These are phyloP conservation scores for Acanthococcus lagerstroemiae DNA, from an alignment of 2,888 invertebrate genomes.

Conservation along the genomic window DNA sequence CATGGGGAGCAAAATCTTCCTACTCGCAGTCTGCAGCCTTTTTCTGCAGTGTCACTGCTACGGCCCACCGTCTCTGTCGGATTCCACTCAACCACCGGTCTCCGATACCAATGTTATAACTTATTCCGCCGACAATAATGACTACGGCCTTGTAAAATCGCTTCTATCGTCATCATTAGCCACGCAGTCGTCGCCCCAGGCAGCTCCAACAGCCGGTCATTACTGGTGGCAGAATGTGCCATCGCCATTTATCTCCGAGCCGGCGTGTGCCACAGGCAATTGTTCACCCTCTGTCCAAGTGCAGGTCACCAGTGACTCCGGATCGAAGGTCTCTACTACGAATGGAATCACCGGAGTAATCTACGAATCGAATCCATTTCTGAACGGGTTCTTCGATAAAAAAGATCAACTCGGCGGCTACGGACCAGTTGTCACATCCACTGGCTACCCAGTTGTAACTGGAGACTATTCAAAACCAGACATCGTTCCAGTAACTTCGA, in stretches of 20 bases:
- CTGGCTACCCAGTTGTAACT: neutral
- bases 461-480: neutral
- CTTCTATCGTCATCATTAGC: neutral
- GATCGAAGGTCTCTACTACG: neutral
- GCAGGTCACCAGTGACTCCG: neutral
- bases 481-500: neutral
- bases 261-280: neutral
- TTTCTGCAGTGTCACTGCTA: neutral
- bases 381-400: neutral
- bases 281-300: neutral
- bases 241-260: neutral
- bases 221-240: constrained; percentile 12
- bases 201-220: neutral
- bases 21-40: neutral
- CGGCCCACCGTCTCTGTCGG: neutral
- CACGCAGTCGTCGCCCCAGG: neutral
- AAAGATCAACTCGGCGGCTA: neutral
- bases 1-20: no score
- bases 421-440: neutral
- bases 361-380: constrained; percentile 6
- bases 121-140: neutral
- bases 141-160: no score
- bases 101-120: neutral
- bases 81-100: neutral
- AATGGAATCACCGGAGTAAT: neutral